phyloP scores from a whole-genome alignment of 2,888 invertebrate species.

The Escarpia spicata region DNA sequence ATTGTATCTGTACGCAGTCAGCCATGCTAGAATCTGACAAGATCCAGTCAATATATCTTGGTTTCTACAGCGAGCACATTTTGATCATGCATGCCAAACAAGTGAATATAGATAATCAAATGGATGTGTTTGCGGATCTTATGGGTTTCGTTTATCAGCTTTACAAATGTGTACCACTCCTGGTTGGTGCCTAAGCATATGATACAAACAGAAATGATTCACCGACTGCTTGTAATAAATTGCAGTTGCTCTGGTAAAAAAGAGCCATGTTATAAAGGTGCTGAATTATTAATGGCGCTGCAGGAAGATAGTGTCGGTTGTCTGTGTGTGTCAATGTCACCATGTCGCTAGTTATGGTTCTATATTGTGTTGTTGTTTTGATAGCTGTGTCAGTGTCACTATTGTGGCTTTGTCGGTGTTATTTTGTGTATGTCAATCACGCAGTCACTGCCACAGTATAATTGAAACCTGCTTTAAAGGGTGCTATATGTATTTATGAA shows the following conservation, averaged over 20 bases:
- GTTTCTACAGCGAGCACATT: too few species aligned
- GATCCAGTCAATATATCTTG: too few species aligned
- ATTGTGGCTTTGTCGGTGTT: not conserved
- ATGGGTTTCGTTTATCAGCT: too few species aligned
- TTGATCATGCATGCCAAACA: too few species aligned
- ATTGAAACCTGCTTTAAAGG: not conserved
- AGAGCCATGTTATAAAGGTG: not conserved
- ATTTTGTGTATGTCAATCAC: not conserved
- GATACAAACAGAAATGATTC: too few species aligned
- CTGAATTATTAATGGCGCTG: not conserved
- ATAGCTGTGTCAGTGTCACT: not conserved
- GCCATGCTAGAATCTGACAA: too few species aligned
- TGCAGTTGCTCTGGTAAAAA: not conserved
- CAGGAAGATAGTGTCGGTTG: not conserved
- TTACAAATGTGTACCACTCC: too few species aligned
- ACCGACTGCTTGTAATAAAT: not conserved
- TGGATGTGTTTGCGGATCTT: too few species aligned
- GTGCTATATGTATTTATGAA: slow-evolving; percentile 16
- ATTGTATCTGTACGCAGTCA: too few species aligned
- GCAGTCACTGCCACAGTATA: not conserved
- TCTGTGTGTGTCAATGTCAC: not conserved
- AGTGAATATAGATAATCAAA: too few species aligned
- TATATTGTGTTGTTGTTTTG: not conserved
- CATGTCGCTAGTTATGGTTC: not conserved
- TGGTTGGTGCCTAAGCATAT: too few species aligned